These are phyloP conservation scores for Meliscaeva auricollis DNA, from an alignment of 2,888 invertebrate species.

Conservation along the genomic window DNA sequence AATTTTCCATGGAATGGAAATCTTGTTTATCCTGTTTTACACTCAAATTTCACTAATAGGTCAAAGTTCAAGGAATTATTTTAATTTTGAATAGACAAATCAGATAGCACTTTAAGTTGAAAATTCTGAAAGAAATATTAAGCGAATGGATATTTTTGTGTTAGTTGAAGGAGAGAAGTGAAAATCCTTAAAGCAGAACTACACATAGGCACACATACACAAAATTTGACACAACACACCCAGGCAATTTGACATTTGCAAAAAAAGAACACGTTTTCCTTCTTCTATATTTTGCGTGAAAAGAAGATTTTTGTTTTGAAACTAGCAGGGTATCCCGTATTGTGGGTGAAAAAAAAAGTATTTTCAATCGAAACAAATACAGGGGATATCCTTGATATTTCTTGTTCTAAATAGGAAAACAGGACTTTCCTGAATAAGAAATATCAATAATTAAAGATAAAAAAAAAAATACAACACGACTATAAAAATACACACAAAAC, in stretches of 20 bases:
- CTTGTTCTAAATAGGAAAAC: not conserved
- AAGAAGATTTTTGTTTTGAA: conserved; percentile 27
- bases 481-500: conserved; percentile 65
- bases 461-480: conserved; percentile 17
- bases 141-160: not conserved
- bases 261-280: conserved; percentile 45
- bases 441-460: conserved; percentile 58
- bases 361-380: not conserved
- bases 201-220: conserved; percentile 17
- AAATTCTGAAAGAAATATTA: conserved; percentile 14
- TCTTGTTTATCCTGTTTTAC: conserved; percentile 20
- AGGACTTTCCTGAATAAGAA: conserved; percentile 22
- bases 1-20: not conserved
- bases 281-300: not conserved
- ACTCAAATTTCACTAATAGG: conserved; percentile 11
- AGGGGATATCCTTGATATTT: not conserved
- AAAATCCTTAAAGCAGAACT: conserved; percentile 37
- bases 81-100: not conserved
- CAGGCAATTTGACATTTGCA: conserved; percentile 63
- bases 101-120: conserved; percentile 10
- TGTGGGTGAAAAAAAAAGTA: not conserved
- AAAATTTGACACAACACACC: conserved; percentile 52
- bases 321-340: not conserved
- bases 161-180: conserved; percentile 13
- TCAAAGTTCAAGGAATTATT: conserved; percentile 14